Evolutionary conservation across 2,113 vertebrate genomes (phyloP), one percentile per base, ranked within the genome.

Genomic region (Lepidothrix coronata): DNA sequence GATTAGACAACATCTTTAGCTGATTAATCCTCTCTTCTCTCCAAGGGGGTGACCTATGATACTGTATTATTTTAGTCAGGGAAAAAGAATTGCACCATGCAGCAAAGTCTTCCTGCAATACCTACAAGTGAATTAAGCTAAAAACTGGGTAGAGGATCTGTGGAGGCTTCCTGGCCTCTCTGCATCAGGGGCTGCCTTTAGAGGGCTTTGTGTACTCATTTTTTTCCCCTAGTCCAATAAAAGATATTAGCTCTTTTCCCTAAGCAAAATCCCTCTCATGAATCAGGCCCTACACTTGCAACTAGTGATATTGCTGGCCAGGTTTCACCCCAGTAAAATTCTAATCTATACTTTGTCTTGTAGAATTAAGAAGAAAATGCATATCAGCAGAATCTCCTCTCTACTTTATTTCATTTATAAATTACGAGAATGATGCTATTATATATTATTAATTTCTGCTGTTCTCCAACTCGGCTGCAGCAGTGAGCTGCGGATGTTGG

Each of bases 361-460:
- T 88, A 97, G 98, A 98, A 98, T 98, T 98, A 98, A 98, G 91
- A 96, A 97, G 98, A 98, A 98, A 98, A 98, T 96, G 97, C 97
- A 91, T 98, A 99, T 99, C 99, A 98, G 98, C 98, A 98, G 98
- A 98, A 98, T 98, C 98, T 98, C 98, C 98, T 98, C 98, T 98
- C 98, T 98, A 98, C 98, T 99, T 99, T 99, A 99, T 99, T 99
- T 99, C 99, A 99, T 99, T 99, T 99, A 98, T 99, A 99, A 99
- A 99, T 99, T 99, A 99, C 99, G 98, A 99, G 98, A 99, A 99
- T 98, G 98, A 99, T 98, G 98, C 98, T 98, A 99, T 99, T 99
- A 99, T 99, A 99, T 99, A 99, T 99, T 99, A 99, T 99, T 99
- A 99, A 99, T 99, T 99, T 98, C 98, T 99, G 98, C 98, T 98